Base-by-base conservation (phyloP, 2,113 vertebrate genomes). In the Megaceryle torquata region DNA sequence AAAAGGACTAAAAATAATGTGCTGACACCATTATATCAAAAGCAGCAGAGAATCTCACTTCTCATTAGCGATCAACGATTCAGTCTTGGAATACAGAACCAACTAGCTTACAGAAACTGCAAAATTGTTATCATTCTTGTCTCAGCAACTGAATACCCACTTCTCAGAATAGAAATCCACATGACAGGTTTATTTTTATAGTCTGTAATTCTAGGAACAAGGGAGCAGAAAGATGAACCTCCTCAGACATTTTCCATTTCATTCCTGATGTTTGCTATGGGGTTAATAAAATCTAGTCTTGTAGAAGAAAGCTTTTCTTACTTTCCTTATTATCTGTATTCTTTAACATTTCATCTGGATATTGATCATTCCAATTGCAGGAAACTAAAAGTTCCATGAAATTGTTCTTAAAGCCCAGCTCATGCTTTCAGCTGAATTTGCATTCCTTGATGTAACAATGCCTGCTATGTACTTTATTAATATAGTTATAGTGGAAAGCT, bases 171-270 rank as follows among this genome's bases (percentile, higher is more conserved):
- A 93, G 90, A 95, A 94, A 90, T 91, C 93, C 95, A 93, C 86
- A 81, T 93, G 93, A 94, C 92, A 95, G 91, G 94, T 96, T 96
- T 97, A 96, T 97, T 96, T 97, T 96, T 97, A 64, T 41, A 96
- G 89, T 71, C 94, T 94, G 91, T 89, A 96, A 96, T 96, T 97
- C 93, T 93, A 91, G 88, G 84, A 97, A 95, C 84, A 65, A 91
- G 77, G 67, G 92, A 91, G 93, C 84, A 93, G 88, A 92, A 91
- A 87, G 92, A 91, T 92, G 64, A 97, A 95, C 76, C 83, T 93
- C 77, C 76, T 92, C 89, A 95, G 91, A 88, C 68, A 75, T 78
- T 89, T 87, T 93, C 63, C 51, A 86, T 88, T 71, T 76, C 64
- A 57, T 94, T 90, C 84, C 75, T 88, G 43, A 65, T 93, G 74